Evolutionary conservation across 2,888 invertebrate species (phyloP).

Genomic region (Lamellibrachia columna): DNA sequence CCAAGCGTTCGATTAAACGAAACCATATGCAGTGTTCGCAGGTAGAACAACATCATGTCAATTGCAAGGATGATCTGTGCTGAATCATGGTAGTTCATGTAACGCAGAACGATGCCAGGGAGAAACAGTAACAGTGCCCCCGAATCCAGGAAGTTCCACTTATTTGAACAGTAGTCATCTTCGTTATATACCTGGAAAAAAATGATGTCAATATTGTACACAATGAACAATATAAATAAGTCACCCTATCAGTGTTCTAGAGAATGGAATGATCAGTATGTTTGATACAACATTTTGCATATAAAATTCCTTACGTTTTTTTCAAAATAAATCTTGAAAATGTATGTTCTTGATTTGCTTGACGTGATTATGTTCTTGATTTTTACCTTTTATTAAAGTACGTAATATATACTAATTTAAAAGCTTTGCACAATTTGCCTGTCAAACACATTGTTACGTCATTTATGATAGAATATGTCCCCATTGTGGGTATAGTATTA

Average conservation of each 20-base stretch:
- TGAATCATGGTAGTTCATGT: constrained; percentile 48
- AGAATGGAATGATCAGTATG: neutral
- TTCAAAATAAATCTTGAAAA: neutral
- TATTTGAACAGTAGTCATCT: constrained; percentile 55
- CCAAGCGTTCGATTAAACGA: constrained; percentile 62
- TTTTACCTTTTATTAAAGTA: too few relatives aligned
- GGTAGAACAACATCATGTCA: constrained; percentile 63
- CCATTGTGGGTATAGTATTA: too few relatives aligned
- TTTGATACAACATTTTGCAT: neutral
- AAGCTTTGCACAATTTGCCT: too few relatives aligned
- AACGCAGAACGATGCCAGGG: constrained; percentile 56
- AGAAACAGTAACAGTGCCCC: constrained; percentile 57
- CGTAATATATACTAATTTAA: too few relatives aligned
- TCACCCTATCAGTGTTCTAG: constrained; percentile 18
- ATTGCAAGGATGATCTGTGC: constrained; percentile 63
- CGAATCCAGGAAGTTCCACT: constrained; percentile 64
- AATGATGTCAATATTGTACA: neutral
- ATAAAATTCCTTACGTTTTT: neutral
- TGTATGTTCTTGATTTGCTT: too few relatives aligned
- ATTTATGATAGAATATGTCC: too few relatives aligned
- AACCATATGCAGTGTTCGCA: constrained; percentile 63
- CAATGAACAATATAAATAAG: constrained; percentile 23
- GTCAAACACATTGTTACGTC: too few relatives aligned
- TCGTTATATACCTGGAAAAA: neutral
- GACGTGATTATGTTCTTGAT: too few relatives aligned